Conservation (phyloP, 2,113 vertebrate species). For the Pluvialis apricaria region DNA sequence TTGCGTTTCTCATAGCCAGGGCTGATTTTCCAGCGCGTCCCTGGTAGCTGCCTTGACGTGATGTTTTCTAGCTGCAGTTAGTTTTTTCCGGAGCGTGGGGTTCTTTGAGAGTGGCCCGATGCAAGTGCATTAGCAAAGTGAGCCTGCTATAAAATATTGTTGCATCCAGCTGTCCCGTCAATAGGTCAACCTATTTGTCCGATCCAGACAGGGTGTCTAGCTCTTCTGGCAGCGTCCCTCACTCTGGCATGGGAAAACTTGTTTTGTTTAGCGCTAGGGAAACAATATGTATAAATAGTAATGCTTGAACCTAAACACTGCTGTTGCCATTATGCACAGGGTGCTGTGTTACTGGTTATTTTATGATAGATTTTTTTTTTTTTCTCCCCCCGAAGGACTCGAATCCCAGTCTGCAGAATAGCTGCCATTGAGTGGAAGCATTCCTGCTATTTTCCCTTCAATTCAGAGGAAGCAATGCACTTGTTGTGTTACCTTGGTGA, state of each 20-base stretch:
- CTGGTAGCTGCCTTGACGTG: conserved; percentile 2
- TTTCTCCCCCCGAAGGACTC: not conserved
- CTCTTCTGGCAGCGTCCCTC: conserved; percentile 68
- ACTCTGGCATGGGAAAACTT: conserved; percentile 85
- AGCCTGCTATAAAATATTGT: conserved; percentile 53
- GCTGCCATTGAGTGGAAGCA: conserved; percentile 42
- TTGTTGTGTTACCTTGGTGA: conserved; percentile 68
- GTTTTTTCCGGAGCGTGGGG: not conserved
- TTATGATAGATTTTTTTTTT: conserved; percentile 37
- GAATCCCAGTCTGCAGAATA: conserved; percentile 35
- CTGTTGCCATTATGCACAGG: conserved; percentile 23
- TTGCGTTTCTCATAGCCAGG: not conserved
- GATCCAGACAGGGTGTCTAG: conserved; percentile 79
- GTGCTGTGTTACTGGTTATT: conserved; percentile 52
- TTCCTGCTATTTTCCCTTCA: conserved; percentile 45
- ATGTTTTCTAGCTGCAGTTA: conserved; percentile 12
- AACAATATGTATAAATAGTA: conserved; percentile 84
- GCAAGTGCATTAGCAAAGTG: conserved; percentile 66
- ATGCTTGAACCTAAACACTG: conserved; percentile 77
- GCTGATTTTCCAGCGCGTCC: not conserved
- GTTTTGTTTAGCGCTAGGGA: conserved; percentile 85
- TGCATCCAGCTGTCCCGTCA: conserved; percentile 48
- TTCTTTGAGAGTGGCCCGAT: conserved; percentile 30
- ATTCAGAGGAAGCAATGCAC: conserved; percentile 63
- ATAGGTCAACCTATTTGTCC: conserved; percentile 67